phyloP scores from a whole-genome alignment of 2,113 vertebrate genomes.

The Clarias magur region DNA sequence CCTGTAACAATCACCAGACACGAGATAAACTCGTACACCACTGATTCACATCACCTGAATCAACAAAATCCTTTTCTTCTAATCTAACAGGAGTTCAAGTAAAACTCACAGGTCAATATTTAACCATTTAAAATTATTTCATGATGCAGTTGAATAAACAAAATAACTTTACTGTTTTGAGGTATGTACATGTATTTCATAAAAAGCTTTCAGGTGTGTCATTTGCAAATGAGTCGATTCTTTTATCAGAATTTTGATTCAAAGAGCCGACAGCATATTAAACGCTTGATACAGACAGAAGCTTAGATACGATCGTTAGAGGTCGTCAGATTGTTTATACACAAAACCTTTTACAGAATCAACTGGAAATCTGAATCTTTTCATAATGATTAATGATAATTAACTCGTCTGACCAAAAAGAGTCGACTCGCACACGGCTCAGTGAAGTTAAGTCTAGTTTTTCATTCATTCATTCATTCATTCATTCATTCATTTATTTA shows the following conservation, averaged over 20 bases:
- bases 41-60: not conserved
- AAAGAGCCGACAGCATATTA: not conserved
- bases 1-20: slow-evolving; percentile 65
- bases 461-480: too few relatives aligned
- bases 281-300: not conserved
- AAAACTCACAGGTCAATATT: not conserved
- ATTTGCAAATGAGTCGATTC: not conserved
- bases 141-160: not conserved
- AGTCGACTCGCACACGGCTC: not conserved
- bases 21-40: not conserved
- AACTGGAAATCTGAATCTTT: not conserved
- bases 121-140: not conserved
- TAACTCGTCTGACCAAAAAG: not conserved
- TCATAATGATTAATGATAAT: not conserved
- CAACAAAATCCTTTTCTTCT: not conserved
- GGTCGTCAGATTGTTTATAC: not conserved
- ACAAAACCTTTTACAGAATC: not conserved
- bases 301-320: not conserved
- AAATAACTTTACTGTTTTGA: not conserved
- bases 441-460: not conserved
- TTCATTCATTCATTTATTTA: too few relatives aligned
- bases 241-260: not conserved
- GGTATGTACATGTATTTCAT: too few relatives aligned
- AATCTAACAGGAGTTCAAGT: not conserved
- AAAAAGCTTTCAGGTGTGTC: not conserved